A percentile compares a stretch with the other conserved stretches of the same genome.
phyloP scores from a whole-genome alignment of 2,113 vertebrate species.

The Clarias batrachus region DNA sequence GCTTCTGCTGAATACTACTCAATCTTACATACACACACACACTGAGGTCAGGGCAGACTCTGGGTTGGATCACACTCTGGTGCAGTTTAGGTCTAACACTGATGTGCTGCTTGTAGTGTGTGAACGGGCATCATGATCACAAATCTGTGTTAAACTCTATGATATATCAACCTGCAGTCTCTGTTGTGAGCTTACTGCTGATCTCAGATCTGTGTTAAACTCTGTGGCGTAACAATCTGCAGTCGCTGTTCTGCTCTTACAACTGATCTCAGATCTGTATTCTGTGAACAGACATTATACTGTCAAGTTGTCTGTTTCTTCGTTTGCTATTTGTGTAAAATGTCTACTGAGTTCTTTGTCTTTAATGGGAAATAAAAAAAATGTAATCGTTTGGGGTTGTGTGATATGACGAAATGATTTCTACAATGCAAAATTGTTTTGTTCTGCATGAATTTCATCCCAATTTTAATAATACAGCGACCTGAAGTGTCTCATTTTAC shows the following conservation, averaged over 20 bases:
- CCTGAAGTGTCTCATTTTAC: not conserved
- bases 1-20: not conserved
- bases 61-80: not conserved
- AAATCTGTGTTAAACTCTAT: conserved; percentile 27
- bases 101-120: conserved; percentile 1
- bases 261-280: not conserved
- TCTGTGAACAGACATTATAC: not conserved
- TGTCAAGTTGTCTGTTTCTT: not conserved
- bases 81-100: not conserved
- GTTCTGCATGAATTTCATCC: not conserved
- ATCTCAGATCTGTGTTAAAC: conserved; percentile 32
- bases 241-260: not conserved
- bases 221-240: not conserved
- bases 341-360: conserved; percentile 1
- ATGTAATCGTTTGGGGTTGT: not conserved
- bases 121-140: not conserved
- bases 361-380: conserved; percentile 12
- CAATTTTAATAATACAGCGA: not conserved
- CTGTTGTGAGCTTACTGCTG: not conserved
- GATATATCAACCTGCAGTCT: not conserved
- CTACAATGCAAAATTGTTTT: not conserved
- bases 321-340: conserved; percentile 16
- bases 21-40: not conserved
- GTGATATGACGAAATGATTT: conserved; percentile 8
- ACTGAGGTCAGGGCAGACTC: conserved; percentile 10